Evolutionary conservation across 2,797 vertebrate genomes (phyloP).

Genomic region (Anableps anableps): DNA sequence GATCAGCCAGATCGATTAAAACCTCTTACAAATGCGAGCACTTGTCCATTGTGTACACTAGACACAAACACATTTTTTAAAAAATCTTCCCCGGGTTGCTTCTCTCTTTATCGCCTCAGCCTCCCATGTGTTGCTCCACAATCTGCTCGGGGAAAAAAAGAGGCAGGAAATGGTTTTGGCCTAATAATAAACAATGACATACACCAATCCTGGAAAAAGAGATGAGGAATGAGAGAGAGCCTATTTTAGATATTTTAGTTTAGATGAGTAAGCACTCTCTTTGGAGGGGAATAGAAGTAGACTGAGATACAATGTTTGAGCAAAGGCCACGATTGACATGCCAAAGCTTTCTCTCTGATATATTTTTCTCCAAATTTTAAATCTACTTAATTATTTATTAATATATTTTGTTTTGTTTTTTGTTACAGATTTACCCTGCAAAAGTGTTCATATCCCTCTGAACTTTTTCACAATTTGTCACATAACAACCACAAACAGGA

Average conservation of each 20-base stretch:
- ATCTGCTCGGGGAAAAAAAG: slow-evolving; percentile 65
- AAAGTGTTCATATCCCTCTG: not conserved
- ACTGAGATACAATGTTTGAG: slow-evolving; percentile 54
- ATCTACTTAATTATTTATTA: slow-evolving; percentile 4
- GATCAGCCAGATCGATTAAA: slow-evolving; percentile 73
- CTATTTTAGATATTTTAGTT: slow-evolving; percentile 71
- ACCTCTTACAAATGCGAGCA: slow-evolving; percentile 71
- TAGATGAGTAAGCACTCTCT: slow-evolving; percentile 71
- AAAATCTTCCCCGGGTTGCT: slow-evolving; percentile 21
- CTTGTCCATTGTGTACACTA: slow-evolving; percentile 60
- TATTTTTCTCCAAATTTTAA: slow-evolving; percentile 4
- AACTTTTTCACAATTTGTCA: not conserved
- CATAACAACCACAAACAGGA: not conserved
- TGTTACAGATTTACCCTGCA: not conserved
- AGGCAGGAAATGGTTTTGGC: slow-evolving; percentile 76
- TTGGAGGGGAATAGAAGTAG: slow-evolving; percentile 53
- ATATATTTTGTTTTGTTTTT: slow-evolving; percentile 17
- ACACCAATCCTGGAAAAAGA: slow-evolving; percentile 57
- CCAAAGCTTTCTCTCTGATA: slow-evolving; percentile 19
- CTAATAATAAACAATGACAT: slow-evolving; percentile 82
- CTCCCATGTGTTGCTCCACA: slow-evolving; percentile 44
- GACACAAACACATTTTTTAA: slow-evolving; percentile 51
- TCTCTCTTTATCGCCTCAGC: slow-evolving; percentile 22
- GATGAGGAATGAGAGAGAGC: slow-evolving; percentile 69
- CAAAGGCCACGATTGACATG: slow-evolving; percentile 47